A percentile compares a stretch with the other conserved stretches of the same genome.
Conservation (phyloP, 2,113 vertebrate genomes). For the Passer montanus region DNA sequence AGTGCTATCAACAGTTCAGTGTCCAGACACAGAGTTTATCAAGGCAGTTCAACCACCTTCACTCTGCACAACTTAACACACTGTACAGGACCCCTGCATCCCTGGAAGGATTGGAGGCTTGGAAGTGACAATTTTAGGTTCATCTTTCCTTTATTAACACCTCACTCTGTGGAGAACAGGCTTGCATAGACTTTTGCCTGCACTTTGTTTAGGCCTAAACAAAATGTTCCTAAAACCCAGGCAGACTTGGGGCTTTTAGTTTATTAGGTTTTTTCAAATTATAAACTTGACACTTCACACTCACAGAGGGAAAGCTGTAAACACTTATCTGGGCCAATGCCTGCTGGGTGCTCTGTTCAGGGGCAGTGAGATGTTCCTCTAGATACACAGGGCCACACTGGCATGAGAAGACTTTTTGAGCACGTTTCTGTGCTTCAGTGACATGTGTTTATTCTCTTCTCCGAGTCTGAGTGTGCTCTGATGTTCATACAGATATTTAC, state of each 20-base stretch:
- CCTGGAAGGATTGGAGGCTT: background rate
- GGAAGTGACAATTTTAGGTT: background rate
- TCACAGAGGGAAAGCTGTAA: background rate
- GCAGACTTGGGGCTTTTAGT: background rate
- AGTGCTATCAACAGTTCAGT: background rate
- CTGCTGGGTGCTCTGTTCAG: background rate
- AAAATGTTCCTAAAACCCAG: background rate
- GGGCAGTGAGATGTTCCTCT: background rate
- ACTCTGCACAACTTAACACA: background rate
- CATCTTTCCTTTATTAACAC: background rate
- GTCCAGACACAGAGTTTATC: conserved; percentile 9
- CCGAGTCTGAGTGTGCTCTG: background rate
- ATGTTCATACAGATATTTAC: conserved; percentile 7
- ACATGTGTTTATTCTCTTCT: conserved; percentile 12
- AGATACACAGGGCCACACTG: background rate
- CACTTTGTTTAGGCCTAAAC: background rate
- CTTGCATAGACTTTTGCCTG: background rate
- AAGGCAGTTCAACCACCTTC: conserved; percentile 14
- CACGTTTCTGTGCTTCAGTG: conserved; percentile 7
- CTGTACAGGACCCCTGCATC: background rate
- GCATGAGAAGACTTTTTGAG: background rate
- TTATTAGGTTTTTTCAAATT: background rate
- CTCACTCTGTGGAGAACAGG: background rate
- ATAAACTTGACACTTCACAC: background rate
- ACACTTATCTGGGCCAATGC: background rate